Conservation (phyloP, 2,888 invertebrate species). For the Ptycholaimellus sp. region DNA sequence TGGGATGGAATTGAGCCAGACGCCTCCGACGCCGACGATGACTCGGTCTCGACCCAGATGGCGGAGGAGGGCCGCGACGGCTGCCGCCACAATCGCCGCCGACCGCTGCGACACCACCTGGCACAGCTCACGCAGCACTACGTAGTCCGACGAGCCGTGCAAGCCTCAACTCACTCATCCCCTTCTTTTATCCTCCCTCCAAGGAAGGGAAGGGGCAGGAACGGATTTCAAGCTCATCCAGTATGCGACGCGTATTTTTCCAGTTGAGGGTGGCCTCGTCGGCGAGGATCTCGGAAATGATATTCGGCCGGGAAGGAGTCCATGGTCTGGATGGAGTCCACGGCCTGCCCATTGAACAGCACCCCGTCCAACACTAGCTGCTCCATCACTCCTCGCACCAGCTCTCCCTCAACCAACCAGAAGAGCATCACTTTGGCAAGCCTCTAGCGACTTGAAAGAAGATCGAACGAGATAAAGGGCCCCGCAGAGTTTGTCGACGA, state of each 20-base stretch:
- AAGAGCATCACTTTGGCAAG: no score
- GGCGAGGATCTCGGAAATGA: no score
- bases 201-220: no score
- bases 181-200: no score
- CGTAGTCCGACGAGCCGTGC: constrained; percentile 21
- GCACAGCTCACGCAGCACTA: constrained; percentile 21
- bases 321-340: no score
- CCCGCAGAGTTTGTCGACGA: constrained; percentile 25
- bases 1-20: no score
- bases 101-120: constrained; percentile 19
- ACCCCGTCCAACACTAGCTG: constrained; percentile 19
- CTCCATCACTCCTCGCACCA: constrained; percentile 20
- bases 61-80: constrained; percentile 20
- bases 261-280: no score
- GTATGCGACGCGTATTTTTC: constrained; percentile 19
- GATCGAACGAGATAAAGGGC: constrained; percentile 26
- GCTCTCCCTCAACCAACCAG: no score
- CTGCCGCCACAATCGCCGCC: constrained; percentile 24
- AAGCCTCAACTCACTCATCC: no score
- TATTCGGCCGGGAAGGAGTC: no score
- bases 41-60: constrained; percentile 15
- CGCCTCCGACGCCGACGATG: no score
- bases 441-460: no score
- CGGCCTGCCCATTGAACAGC: constrained; percentile 18
- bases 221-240: constrained; percentile 24